Base-by-base conservation (phyloP, 2,888 invertebrate species). In the Liposcelis brunnea region DNA sequence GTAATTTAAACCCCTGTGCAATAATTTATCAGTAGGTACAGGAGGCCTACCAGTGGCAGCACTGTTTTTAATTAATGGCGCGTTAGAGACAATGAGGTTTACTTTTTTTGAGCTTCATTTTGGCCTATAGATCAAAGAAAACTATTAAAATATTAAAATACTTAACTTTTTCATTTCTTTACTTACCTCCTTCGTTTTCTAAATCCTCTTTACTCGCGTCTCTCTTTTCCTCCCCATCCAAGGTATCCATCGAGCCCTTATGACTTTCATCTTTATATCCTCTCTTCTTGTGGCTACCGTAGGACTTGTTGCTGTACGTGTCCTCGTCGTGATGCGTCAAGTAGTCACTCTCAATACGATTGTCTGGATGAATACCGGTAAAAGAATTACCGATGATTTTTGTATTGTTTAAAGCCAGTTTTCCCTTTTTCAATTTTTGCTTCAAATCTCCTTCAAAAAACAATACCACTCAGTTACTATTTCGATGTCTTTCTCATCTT, bases 131-230 rank as follows among this genome's bases (percentile, higher is more conserved):
- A n/a, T n/a, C n/a, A n/a, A n/a, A n/a, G n/a, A n/a, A n/a, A n/a
- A n/a, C n/a, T n/a, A n/a, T n/a, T n/a, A n/a, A n/a, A n/a, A n/a
- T n/a, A n/a, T n/a, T n/a, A n/a, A n/a, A n/a, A n/a, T n/a, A n/a
- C n/a, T n/a, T n/a, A n/a, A n/a, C n/a, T n/a, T n/a, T n/a, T n/a
- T n/a, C n/a, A n/a, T n/a, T n/a, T n/a, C n/a, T n/a, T n/a, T n/a
- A n/a, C 52, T 52, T 59, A 77, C 79, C 80, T 68, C 82, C 83
- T 60, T 81, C 80, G 57, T 80, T 71, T 49, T 86, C 86, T 54
- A 86, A 69, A 62, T 90, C 89, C 69, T 89, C 89, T 70, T 89
- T 89, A 61, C 86, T 86, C 45, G 80, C 81, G 56, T 89, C 87
- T 53, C 84, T 79, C 63, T 89, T 87, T 61, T 84, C 84, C 66